phyloP scores from a whole-genome alignment of 2,113 vertebrate genomes.

The Nettapus auritus region DNA sequence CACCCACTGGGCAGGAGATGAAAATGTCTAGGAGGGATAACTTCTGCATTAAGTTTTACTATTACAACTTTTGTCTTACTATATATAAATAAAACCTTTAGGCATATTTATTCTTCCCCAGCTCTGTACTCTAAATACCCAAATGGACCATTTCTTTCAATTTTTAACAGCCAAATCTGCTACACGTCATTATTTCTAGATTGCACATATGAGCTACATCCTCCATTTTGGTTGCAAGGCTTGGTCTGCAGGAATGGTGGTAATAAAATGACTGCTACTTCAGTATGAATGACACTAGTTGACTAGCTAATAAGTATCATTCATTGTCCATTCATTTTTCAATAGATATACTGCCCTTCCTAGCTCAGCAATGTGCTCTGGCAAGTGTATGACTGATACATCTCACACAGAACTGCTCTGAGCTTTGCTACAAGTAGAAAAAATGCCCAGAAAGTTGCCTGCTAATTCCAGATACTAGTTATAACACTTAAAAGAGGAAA shows the following conservation, averaged over 20 bases:
- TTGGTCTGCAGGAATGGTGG: not conserved
- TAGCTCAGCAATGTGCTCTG: not conserved
- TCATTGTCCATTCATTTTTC: not conserved
- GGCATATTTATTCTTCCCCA: not conserved
- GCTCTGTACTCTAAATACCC: not conserved
- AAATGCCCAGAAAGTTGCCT: not conserved
- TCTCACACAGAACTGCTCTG: not conserved
- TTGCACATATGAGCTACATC: not conserved
- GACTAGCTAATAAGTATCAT: not conserved
- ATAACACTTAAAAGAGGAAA: not conserved
- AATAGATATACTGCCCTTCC: not conserved
- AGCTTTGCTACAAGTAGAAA: not conserved
- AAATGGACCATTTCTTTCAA: not conserved
- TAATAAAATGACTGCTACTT: not conserved
- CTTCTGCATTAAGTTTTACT: not conserved
- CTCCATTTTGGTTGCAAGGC: not conserved
- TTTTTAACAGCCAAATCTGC: not conserved
- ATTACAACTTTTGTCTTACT: not conserved
- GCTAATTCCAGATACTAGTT: not conserved
- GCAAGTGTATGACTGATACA: not conserved
- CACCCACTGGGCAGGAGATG: not conserved
- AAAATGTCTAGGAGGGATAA: not conserved
- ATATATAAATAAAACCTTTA: not conserved
- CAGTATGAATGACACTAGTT: not conserved
- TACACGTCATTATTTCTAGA: not conserved